phyloP scores from a whole-genome alignment of 2,797 vertebrate genomes.

The Poliocrania exsul region DNA sequence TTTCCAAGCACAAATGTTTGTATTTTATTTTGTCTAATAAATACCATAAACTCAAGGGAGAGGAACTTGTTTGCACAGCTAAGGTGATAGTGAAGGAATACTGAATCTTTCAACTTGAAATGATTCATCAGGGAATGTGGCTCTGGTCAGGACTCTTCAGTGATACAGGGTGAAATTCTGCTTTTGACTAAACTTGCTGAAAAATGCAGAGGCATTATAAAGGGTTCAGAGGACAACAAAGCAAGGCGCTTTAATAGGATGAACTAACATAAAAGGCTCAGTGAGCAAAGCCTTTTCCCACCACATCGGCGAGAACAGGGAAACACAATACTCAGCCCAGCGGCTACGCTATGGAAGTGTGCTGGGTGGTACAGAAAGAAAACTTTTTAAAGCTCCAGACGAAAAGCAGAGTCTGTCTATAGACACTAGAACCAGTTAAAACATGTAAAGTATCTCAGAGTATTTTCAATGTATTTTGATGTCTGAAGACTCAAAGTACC shows the following conservation, averaged over 20 bases:
- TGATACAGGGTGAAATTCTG: conserved; percentile 6
- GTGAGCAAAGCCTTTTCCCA: conserved; percentile 55
- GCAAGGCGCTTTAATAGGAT: conserved; percentile 55
- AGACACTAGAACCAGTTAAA: not conserved
- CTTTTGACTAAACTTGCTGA: conserved; percentile 57
- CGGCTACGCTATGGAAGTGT: not conserved
- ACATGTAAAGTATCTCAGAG: not conserved
- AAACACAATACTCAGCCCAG: not conserved
- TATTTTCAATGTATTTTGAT: not conserved
- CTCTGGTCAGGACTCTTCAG: not conserved
- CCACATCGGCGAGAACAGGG: not conserved
- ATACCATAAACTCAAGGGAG: not conserved
- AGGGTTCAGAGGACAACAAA: conserved; percentile 64
- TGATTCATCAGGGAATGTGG: not conserved
- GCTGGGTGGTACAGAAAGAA: not conserved
- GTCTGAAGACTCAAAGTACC: not conserved
- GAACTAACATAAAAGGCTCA: conserved; percentile 51
- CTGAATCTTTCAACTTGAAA: not conserved
- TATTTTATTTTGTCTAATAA: not conserved
- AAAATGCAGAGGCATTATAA: conserved; percentile 43
- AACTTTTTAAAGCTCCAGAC: not conserved
- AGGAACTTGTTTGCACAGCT: not conserved
- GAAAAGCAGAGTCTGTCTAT: not conserved
- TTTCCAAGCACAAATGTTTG: not conserved
- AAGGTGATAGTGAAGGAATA: not conserved